Evolutionary conservation across 2,113 vertebrate species (phyloP).

Genomic region (Uria lomvia): DNA sequence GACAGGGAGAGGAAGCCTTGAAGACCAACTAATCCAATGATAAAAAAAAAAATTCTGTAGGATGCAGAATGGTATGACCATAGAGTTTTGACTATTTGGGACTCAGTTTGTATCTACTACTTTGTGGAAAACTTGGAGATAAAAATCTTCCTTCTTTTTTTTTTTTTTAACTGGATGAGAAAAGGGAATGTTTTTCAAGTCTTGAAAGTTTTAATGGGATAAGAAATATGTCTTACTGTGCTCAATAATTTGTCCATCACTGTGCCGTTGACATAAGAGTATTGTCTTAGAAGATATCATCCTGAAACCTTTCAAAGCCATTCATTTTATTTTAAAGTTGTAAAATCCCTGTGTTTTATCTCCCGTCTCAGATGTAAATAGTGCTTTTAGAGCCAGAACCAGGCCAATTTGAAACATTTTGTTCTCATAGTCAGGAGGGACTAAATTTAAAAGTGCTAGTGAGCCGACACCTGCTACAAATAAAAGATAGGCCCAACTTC

Average conservation of each 20-base stretch:
- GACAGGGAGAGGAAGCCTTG: neutral
- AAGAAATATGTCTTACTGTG: neutral
- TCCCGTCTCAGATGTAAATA: neutral
- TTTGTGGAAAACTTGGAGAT: neutral
- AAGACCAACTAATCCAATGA: neutral
- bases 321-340: neutral
- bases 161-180: neutral
- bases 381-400: neutral
- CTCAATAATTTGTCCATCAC: neutral
- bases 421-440: neutral
- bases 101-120: neutral
- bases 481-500: neutral
- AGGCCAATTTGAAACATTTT: slow-evolving; percentile 8
- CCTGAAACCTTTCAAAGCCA: neutral
- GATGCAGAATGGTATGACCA: neutral
- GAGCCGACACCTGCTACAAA: slow-evolving; percentile 15
- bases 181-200: neutral
- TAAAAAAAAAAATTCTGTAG: neutral
- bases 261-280: neutral
- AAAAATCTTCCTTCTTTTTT: neutral
- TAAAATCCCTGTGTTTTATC: neutral
- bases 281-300: neutral
- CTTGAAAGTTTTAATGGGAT: neutral
- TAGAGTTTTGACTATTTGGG: neutral
- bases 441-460: slow-evolving; percentile 42